Evolutionary conservation across 1,140 invertebrate genomes (phyloP).

Genomic region (Portunus trituberculatus): DNA sequence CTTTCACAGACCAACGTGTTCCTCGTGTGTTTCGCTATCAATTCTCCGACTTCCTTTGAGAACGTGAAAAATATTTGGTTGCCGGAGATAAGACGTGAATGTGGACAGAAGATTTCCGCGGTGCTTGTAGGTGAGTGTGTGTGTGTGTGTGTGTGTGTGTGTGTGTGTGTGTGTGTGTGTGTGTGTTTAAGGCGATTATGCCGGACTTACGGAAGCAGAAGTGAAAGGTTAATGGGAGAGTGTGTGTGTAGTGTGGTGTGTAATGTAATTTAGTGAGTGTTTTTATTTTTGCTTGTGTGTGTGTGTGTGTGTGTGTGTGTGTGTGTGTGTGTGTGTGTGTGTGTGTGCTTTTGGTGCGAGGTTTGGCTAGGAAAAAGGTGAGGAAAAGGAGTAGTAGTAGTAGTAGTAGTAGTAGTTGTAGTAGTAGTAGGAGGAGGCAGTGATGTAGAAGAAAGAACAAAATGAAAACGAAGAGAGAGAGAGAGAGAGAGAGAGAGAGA

Average conservation of each 20-base stretch:
- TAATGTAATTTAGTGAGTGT: not conserved
- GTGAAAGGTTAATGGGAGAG: not conserved
- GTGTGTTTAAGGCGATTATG: not conserved
- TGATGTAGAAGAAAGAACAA: too few relatives aligned
- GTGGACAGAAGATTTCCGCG: conserved; percentile 35
- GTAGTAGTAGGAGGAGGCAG: too few relatives aligned
- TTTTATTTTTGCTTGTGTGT: conserved; percentile 13
- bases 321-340: not conserved
- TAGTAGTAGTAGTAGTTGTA: too few relatives aligned
- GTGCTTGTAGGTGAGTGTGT: conserved; percentile 59
- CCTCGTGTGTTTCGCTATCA: conserved; percentile 60
- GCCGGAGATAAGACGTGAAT: conserved; percentile 55
- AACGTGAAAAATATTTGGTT: conserved; percentile 50
- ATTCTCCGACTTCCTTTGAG: not conserved
- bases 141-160: not conserved
- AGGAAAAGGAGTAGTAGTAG: too few relatives aligned
- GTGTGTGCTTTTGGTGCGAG: not conserved
- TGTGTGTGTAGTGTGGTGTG: not conserved
- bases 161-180: not conserved
- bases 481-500: too few relatives aligned
- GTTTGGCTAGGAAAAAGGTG: not conserved
- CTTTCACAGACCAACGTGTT: conserved; percentile 50
- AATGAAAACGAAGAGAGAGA: too few relatives aligned
- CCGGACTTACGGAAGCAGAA: not conserved
- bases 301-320: not conserved